Evolutionary conservation across 2,113 vertebrate genomes (phyloP), one percentile per base, ranked within the genome.

Genomic region (Nansenia antarctica): DNA sequence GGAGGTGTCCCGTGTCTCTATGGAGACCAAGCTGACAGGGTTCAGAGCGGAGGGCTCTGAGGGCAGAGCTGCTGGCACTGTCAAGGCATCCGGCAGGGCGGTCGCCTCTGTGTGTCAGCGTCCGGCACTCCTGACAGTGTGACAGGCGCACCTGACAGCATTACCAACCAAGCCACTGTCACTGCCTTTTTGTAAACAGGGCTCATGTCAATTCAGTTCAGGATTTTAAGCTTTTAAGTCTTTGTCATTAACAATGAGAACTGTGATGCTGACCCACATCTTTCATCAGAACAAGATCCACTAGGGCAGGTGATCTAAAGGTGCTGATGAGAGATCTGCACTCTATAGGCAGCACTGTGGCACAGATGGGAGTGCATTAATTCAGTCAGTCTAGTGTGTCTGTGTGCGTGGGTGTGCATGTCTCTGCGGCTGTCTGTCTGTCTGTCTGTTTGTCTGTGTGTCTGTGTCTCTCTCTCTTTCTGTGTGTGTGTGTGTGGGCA

Each of bases 11-110:
- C 75, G 86, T 91, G 86, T 88, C 89, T 88, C 89, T 86, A 87
- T 74, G 85, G 79, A 88, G 85, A 88, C 87, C 76, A 81, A 70
- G 74, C 82, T 91, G 91, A 90, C 89, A 91, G 87, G 77, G 87
- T 89, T 91, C 87, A 87, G 76, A 74, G 79, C 82, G 79, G 76
- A 87, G 86, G 86, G 87, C 82, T 88, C 77, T 55, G 81, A 15
- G 85, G 82, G 82, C 84, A 82, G 73, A 62, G 20, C 65, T 69
- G 53, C 77, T 84, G 86, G 86, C 84, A 84, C 85, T 86, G 88
- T 84, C 88, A 86, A 86, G 83, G 85, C 87, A 88, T 88, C 85
- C 83, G 85, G 83, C 84, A 87, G 81, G 75, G 68, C 57, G 63
- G 61, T 83, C 72, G 69, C 81, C 84, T 70, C 73, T 30, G 65